These are phyloP conservation scores for Bryconaethiops microstoma DNA, from an alignment of 2,797 vertebrate genomes.

Conservation along the genomic window DNA sequence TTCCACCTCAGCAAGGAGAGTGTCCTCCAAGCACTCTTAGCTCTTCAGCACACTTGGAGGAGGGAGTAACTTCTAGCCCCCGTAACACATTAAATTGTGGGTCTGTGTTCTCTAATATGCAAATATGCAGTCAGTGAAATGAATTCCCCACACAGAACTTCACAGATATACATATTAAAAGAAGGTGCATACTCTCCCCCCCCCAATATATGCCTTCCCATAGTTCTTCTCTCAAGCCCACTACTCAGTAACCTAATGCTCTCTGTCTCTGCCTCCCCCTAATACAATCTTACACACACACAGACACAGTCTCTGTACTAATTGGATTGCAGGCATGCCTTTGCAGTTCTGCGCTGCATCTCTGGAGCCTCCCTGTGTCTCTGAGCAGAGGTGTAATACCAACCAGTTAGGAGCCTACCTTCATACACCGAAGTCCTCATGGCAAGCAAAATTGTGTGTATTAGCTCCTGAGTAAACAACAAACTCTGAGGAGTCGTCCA, in stretches of 20 bases:
- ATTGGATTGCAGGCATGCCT: slow-evolving; percentile 26
- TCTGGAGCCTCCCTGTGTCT: slow-evolving; percentile 26
- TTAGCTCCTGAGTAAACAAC: slow-evolving; percentile 34
- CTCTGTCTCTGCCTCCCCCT: not conserved
- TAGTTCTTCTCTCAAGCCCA: slow-evolving; percentile 3
- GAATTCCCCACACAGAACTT: not conserved
- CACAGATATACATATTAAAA: not conserved
- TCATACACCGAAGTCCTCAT: not conserved
- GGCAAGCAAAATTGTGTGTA: slow-evolving; percentile 1
- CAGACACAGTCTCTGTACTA: slow-evolving; percentile 1
- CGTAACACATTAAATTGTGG: no score
- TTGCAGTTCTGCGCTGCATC: not conserved
- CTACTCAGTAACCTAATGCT: not conserved
- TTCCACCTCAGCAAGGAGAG: no score
- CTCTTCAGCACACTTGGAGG: no score
- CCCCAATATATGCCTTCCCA: not conserved
- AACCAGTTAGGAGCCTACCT: slow-evolving; percentile 15
- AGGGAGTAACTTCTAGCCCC: no score
- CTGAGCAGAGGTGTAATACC: slow-evolving; percentile 4
- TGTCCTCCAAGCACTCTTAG: no score
- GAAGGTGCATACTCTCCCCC: not conserved
- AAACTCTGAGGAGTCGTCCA: slow-evolving; percentile 40
- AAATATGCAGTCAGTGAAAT: not conserved
- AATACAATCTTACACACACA: not conserved
- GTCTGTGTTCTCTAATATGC: no score